Evolutionary conservation across 2,797 vertebrate species (phyloP).

Genomic region (Myiotriccus ornatus): DNA sequence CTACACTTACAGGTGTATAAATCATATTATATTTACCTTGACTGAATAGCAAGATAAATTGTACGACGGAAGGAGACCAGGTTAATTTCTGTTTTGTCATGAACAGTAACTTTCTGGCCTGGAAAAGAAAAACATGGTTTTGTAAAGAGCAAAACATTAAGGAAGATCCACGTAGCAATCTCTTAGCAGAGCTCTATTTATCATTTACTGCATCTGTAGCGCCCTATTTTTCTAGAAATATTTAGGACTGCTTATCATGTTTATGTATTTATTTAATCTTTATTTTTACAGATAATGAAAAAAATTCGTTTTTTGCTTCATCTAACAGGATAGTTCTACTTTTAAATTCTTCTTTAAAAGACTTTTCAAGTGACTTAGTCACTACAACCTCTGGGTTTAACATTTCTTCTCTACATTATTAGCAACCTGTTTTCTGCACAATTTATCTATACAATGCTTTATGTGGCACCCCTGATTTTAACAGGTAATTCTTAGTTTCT

Average conservation of each 20-base stretch:
- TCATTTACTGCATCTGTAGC: neutral
- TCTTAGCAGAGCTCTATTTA: neutral
- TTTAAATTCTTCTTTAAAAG: neutral
- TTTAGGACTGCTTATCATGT: neutral
- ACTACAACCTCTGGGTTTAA: neutral
- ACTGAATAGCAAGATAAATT: slow-evolving; percentile 98
- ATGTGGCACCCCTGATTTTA: neutral
- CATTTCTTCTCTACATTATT: neutral
- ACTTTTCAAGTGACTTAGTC: neutral
- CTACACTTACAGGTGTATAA: neutral
- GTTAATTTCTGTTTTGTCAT: slow-evolving; percentile 96
- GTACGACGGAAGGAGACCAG: slow-evolving; percentile 95
- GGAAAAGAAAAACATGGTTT: slow-evolving; percentile 53
- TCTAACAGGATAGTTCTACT: neutral
- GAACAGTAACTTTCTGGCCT: slow-evolving; percentile 92
- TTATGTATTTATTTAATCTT: neutral
- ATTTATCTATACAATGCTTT: neutral
- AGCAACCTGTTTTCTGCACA: neutral
- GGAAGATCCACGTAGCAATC: fast-evolving
- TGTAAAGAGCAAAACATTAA: neutral
- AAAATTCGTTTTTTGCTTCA: neutral
- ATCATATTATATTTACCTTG: slow-evolving; percentile 81
- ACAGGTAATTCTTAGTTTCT: neutral
- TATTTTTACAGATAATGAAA: neutral
- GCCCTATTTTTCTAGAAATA: neutral